Conservation (phyloP, 2,888 invertebrate species). For the Drosophila stalkeri region DNA sequence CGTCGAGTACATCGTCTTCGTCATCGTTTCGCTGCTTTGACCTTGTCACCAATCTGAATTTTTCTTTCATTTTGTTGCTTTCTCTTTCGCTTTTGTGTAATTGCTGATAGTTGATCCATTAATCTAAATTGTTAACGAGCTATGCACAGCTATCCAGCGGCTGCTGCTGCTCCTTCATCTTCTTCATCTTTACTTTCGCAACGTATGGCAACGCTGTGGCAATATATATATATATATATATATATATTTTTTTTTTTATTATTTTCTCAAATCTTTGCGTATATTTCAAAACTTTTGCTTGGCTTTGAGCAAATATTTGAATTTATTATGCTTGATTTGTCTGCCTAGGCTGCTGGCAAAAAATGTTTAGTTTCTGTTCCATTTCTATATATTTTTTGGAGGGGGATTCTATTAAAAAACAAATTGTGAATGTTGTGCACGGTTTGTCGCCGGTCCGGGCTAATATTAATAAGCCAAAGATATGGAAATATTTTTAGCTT, state of each 20-base stretch:
- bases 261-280: constrained; percentile 19
- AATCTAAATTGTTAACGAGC: constrained; percentile 29
- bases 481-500: constrained; percentile 68
- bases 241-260: neutral
- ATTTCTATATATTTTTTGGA: constrained; percentile 8
- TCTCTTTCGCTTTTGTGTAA: constrained; percentile 14
- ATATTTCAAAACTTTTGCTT: constrained; percentile 36
- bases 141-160: constrained; percentile 4
- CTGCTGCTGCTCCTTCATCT: constrained; percentile 1
- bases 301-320: constrained; percentile 31
- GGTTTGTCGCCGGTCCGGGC: constrained; percentile 59
- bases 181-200: neutral
- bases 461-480: constrained; percentile 64
- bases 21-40: constrained; percentile 33
- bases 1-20: constrained; percentile 34
- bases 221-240: no score
- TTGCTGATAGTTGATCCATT: constrained; percentile 21
- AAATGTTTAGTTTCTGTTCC: constrained; percentile 32
- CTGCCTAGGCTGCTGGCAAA: constrained; percentile 64
- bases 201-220: constrained; percentile 8
- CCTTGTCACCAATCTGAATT: constrained; percentile 63
- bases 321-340: constrained; percentile 68
- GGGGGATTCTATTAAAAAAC: constrained; percentile 31
- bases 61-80: constrained; percentile 13
- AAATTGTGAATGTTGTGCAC: constrained; percentile 32